phyloP scores from a whole-genome alignment of 2,113 vertebrate genomes.

The cattle (Bos taurus) region DNA sequence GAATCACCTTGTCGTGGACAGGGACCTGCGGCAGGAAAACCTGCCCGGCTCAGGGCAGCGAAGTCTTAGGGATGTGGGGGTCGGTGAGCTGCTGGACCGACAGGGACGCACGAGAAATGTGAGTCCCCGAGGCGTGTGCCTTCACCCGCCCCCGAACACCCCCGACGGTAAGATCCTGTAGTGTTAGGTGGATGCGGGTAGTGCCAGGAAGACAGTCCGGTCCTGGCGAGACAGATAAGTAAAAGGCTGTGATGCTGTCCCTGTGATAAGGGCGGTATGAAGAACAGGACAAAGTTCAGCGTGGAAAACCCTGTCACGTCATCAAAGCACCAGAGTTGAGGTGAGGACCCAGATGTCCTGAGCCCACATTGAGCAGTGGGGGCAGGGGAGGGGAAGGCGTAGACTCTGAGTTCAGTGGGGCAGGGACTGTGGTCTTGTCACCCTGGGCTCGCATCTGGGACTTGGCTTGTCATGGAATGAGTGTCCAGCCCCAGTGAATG shows the following conservation, averaged over 20 bases:
- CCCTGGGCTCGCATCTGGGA: neutral
- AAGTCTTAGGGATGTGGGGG: neutral
- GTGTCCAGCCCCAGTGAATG: neutral
- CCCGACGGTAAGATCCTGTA: neutral
- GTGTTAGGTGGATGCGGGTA: neutral
- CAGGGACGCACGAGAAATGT: neutral
- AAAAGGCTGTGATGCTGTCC: conserved; percentile 21
- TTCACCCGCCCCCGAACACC: neutral
- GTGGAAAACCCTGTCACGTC: conserved; percentile 10
- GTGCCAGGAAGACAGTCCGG: neutral
- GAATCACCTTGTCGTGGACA: neutral
- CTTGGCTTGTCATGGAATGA: neutral
- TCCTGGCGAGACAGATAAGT: neutral
- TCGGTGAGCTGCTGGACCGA: neutral
- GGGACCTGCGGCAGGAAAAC: neutral
- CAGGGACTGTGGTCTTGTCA: neutral
- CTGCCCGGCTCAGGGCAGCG: neutral
- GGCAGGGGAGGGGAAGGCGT: neutral
- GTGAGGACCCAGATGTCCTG: neutral
- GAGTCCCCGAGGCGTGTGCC: neutral
- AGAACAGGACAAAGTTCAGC: conserved; percentile 39
- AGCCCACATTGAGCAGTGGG: neutral
- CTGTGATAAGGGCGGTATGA: neutral
- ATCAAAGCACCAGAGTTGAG: neutral
- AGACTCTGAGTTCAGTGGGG: neutral